Evolutionary conservation across 2,797 vertebrate genomes (phyloP).

Genomic region (Erpetoichthys calabaricus): DNA sequence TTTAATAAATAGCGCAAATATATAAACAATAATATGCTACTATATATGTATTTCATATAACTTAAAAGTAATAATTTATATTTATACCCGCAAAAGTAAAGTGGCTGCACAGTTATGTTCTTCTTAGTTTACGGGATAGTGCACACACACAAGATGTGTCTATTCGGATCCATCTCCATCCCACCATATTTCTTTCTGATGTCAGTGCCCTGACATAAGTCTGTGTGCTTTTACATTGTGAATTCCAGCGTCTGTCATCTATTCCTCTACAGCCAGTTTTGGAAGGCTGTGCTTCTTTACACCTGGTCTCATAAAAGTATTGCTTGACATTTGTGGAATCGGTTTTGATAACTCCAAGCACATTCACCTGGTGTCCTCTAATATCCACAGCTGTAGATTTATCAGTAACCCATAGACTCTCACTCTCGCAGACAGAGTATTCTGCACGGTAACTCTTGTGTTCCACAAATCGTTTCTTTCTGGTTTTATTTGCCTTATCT

Average conservation of each 20-base stretch:
- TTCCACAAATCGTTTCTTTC: constrained; percentile 70
- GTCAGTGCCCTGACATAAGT: constrained; percentile 84
- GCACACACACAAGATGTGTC: constrained; percentile 94
- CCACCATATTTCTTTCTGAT: constrained; percentile 55
- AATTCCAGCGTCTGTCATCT: constrained; percentile 96
- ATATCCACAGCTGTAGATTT: constrained; percentile 79
- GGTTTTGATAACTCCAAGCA: constrained; percentile 72
- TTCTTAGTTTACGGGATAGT: constrained; percentile 77
- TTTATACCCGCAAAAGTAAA: constrained; percentile 38
- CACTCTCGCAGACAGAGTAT: constrained; percentile 89
- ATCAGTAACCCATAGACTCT: constrained; percentile 84
- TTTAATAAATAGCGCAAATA: constrained; percentile 99
- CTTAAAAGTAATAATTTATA: constrained; percentile 99
- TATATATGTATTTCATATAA: constrained; percentile 89
- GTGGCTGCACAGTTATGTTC: constrained; percentile 54
- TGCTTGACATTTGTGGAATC: constrained; percentile 68
- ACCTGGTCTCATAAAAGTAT: constrained; percentile 90
- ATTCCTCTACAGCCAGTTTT: constrained; percentile 87
- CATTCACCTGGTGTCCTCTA: constrained; percentile 61
- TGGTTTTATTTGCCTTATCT: constrained; percentile 56
- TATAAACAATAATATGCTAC: constrained; percentile 96
- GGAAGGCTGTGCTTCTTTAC: constrained; percentile 59
- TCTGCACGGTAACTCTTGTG: constrained; percentile 84
- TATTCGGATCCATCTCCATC: constrained; percentile 95
- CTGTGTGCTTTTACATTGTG: constrained; percentile 91